Conservation (phyloP, 2,113 vertebrate genomes). For the Nipponia nippon region DNA sequence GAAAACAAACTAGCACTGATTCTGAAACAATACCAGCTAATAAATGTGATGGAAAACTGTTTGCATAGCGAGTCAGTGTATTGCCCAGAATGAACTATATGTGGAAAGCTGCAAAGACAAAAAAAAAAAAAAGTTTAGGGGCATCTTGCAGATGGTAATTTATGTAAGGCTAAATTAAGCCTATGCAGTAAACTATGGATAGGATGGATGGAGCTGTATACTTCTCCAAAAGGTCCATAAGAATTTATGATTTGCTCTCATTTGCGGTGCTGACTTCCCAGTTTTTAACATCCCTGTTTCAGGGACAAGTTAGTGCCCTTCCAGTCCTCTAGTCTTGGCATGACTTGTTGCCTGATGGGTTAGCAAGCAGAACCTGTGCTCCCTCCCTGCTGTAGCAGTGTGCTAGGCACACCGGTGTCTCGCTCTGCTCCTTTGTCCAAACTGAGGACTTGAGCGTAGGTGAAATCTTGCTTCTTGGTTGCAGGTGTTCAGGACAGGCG, state of each 20-base stretch:
- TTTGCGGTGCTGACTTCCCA: background rate
- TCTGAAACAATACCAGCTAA: constrained; percentile 38
- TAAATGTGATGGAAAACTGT: background rate
- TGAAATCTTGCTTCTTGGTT: background rate
- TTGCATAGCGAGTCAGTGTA: background rate
- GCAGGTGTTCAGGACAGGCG: fast-evolving
- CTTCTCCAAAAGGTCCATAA: background rate
- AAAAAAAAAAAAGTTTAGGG: background rate
- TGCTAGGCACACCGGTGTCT: fast-evolving
- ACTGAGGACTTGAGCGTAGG: background rate
- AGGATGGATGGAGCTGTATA: background rate
- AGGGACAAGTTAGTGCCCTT: background rate
- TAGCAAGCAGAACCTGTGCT: background rate
- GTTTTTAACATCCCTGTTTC: background rate
- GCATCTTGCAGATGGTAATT: background rate
- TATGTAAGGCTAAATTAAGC: constrained; percentile 1
- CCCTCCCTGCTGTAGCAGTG: fast-evolving
- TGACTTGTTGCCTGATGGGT: background rate
- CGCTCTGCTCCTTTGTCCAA: background rate
- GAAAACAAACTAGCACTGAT: constrained; percentile 26
- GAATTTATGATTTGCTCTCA: background rate
- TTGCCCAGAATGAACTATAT: background rate
- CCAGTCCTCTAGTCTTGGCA: no score
- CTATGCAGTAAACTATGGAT: background rate
- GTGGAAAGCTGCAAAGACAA: background rate